Evolutionary conservation across 2,888 invertebrate genomes (phyloP).

Genomic region (Luperina nickerlii): DNA sequence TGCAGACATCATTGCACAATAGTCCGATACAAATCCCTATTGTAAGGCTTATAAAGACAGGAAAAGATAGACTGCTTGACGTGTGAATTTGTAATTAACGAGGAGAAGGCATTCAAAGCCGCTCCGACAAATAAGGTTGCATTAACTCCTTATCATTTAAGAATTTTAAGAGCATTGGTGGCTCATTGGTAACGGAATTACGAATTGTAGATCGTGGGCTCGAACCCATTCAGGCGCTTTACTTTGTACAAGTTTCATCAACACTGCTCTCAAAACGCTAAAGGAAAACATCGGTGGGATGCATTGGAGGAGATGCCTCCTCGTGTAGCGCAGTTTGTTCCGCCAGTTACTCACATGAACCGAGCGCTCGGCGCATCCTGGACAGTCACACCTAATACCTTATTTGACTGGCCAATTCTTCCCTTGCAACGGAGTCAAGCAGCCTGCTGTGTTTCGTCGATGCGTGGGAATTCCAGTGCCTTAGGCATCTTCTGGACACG

Average conservation of each 20-base stretch:
- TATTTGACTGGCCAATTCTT: too few relatives aligned
- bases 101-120: not conserved
- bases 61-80: slow-evolving; percentile 30
- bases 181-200: not conserved
- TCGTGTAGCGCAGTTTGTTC: too few relatives aligned
- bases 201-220: not conserved
- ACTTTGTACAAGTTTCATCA: not conserved
- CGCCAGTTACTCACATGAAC: too few relatives aligned
- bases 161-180: not conserved
- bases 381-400: too few relatives aligned
- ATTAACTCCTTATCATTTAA: not conserved
- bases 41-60: slow-evolving; percentile 55
- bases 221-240: not conserved
- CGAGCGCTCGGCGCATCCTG: too few relatives aligned
- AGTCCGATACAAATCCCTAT: slow-evolving; percentile 41
- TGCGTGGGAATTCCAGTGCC: too few relatives aligned
- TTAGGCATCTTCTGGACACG: too few relatives aligned
- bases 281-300: not conserved
- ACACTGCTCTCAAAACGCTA: not conserved
- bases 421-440: too few relatives aligned
- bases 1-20: slow-evolving; percentile 50
- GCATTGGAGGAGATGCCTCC: too few relatives aligned
- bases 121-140: not conserved
- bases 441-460: too few relatives aligned
- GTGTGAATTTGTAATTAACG: slow-evolving; percentile 25